Percentiles rank a stretch among this genome's conserved stretches.
Conservation (phyloP, 2,113 vertebrate genomes). For the Taurulus bubalis region DNA sequence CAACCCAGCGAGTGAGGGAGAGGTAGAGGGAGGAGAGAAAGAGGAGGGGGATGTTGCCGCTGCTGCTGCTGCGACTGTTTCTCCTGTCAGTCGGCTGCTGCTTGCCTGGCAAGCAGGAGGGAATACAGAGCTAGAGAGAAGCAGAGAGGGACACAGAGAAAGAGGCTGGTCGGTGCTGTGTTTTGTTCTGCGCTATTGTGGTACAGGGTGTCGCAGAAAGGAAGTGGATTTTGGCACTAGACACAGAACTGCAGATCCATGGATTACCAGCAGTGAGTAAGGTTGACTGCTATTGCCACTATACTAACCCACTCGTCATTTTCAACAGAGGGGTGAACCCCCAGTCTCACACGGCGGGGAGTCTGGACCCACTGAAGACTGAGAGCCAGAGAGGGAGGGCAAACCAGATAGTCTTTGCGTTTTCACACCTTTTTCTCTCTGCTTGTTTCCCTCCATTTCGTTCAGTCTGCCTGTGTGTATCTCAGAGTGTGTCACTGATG, state of each 20-base stretch:
- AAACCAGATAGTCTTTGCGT: constrained; percentile 46
- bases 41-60: constrained; percentile 49
- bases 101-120: constrained; percentile 73
- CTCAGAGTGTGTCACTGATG: constrained; percentile 76
- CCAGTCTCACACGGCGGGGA: constrained; percentile 62
- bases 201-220: constrained; percentile 43
- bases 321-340: constrained; percentile 60
- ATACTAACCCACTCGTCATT: constrained; percentile 56
- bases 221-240: constrained; percentile 63
- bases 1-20: constrained; percentile 55
- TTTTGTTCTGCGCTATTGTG: constrained; percentile 48
- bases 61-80: constrained; percentile 73
- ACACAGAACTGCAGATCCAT: constrained; percentile 65
- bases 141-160: constrained; percentile 47
- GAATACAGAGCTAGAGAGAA: constrained; percentile 59
- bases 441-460: constrained; percentile 36
- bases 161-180: constrained; percentile 38
- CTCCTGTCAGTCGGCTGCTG: constrained; percentile 83
- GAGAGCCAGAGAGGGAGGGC: constrained; percentile 26
- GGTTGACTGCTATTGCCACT: constrained; percentile 47
- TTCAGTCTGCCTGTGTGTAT: constrained; percentile 44
- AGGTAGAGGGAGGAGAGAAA: constrained; percentile 65
- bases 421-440: constrained; percentile 46
- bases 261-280: constrained; percentile 77
- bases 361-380: constrained; percentile 50